phyloP scores from a whole-genome alignment of 2,888 invertebrate species.

The Deilephila porcellus region DNA sequence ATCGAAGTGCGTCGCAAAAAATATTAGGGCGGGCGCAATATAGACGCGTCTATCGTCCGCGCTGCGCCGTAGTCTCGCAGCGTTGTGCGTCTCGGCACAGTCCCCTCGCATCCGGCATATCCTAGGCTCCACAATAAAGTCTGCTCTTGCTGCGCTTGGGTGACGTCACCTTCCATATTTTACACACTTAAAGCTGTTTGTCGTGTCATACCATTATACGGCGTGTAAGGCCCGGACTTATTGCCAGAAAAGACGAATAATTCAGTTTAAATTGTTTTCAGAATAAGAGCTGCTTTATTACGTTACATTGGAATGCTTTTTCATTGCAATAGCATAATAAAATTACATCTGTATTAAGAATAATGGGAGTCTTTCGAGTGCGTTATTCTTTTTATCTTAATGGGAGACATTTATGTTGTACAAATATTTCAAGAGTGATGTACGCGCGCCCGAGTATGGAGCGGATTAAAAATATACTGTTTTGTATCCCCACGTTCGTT shows the following conservation, averaged over 20 bases:
- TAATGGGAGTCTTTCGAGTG: constrained; percentile 59
- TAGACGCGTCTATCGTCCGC: constrained; percentile 30
- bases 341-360: constrained; percentile 58
- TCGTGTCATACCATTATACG: constrained; percentile 84
- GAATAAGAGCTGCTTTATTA: constrained; percentile 70
- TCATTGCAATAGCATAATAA: constrained; percentile 66
- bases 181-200: constrained; percentile 84
- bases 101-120: constrained; percentile 63
- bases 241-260: constrained; percentile 75
- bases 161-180: constrained; percentile 81
- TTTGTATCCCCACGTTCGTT: constrained; percentile 7
- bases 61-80: constrained; percentile 32
- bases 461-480: constrained; percentile 1
- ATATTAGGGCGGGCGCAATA: constrained; percentile 38
- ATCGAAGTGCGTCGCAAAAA: constrained; percentile 38
- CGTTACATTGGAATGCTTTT: constrained; percentile 71
- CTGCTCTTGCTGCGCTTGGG: constrained; percentile 73
- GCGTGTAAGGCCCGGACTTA: constrained; percentile 80
- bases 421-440: constrained; percentile 57
- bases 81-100: constrained; percentile 49
- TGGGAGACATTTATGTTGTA: constrained; percentile 57
- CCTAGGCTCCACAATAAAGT: constrained; percentile 70
- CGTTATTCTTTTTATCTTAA: constrained; percentile 61
- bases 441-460: constrained; percentile 41
- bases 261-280: constrained; percentile 81